Evolutionary conservation across 2,113 vertebrate species (phyloP), one percentile per base, ranked within the genome.

Genomic region (Pollimyrus isidori): DNA sequence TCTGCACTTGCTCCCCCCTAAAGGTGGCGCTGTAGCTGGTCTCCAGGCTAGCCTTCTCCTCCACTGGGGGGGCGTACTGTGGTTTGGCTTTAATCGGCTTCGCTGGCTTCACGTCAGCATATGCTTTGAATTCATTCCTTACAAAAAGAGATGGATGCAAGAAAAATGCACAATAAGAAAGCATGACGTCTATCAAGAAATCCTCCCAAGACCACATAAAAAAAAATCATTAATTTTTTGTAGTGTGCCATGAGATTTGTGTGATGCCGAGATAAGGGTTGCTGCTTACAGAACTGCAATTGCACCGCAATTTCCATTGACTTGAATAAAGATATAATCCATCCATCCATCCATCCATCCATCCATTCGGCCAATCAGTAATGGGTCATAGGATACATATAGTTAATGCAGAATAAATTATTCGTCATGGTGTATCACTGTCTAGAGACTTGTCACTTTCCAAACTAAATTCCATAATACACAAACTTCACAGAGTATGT

Each of bases 21-120:
- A 95, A 99, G 0, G 97, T 98, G 93, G 97, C 95, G 0, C 96
- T 99, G 95, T 99, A 99, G 94, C 98, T 99, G 93, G 98, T 99
- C 89, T 98, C 97, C 0, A 96, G 96, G 83, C 56, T 96, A 92
- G 96, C 95, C 90, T 97, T 97, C 91, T 97, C 97, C 21, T 97
- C 97, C 49, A n/a, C 89, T 0, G 97, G 96, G 0, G 96, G 96
- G 88, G 97, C 97, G 89, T 98, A 99, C 92, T 97, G 97, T 50
- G 95, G 90, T 90, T 96, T 95, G 0, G 97, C 97, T 94, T 97
- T 98, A 91, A 98, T 97, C 3, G 96, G 91, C 91, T 97, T 99
- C 90, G 96, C 96, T 0, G 97, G 97, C 89, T 97, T 98, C 94
- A 98, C 93, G 0, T 99, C 98, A 30, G 97, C 95, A 93, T 98